Evolutionary conservation across 2,113 vertebrate species (phyloP), one percentile per base, ranked within the genome.

Genomic region (Lepus timidus): DNA sequence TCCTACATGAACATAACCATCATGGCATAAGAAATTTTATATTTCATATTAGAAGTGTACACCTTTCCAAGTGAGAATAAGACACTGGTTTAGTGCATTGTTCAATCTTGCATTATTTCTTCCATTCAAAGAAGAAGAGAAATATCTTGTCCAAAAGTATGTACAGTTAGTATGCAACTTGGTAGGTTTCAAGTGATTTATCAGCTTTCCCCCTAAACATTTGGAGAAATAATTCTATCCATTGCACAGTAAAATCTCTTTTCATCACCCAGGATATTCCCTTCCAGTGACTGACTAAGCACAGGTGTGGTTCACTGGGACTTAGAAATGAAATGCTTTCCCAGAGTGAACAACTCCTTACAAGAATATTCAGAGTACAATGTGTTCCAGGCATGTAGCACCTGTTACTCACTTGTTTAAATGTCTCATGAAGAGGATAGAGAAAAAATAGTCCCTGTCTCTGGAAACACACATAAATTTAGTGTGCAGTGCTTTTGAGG

Each of bases 391-490:
- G 92, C 95, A 92, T 84, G 97, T 74, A 52, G 90, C 96, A 91
- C 93, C 96, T 97, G 95, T 96, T 97, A 94, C 65, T 75, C 94
- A 89, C 95, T 97, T 95, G 78, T 90, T 95, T 98, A 97, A 93
- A 88, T 96, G 95, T 91, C 96, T 96, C 95, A 96, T 52, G 97
- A 97, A 97, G 91, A 52, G 90, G 95, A 95, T 88, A 73, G 91
- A 97, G 97, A 96, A 97, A 97, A 98, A 95, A 97, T 97, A 97
- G 92, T 97, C 76, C 96, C 64, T 81, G 65, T 95, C 92, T 91
- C 67, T 51, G 89, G 94, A 96, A 95, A 93, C 94, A 97, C 94
- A 90, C 95, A 96, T 96, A 97, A 97, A 97, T 97, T 97, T 97
- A 97, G 96, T 94, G 92, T 95, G 84, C 44, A 73, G 90, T 83